Evolutionary conservation across 23 tunicate genomes (phyloP).

Genomic region (Ascidia mentula): DNA sequence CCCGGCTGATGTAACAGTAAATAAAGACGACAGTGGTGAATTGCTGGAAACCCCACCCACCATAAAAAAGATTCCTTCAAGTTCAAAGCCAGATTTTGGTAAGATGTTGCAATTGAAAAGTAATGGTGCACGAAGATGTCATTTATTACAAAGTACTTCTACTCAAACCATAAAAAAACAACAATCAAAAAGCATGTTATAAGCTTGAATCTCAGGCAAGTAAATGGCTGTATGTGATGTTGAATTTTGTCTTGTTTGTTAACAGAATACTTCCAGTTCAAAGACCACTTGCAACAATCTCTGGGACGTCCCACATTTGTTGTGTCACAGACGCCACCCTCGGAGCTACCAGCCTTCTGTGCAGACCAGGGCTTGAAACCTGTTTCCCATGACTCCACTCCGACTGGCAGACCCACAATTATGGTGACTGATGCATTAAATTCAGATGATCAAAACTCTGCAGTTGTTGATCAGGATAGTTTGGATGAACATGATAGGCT

Average conservation of each 20-base stretch:
- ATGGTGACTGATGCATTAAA: not conserved
- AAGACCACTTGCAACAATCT: not conserved
- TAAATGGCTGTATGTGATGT: too few relatives aligned
- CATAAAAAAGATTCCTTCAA: not conserved
- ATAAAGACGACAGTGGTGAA: not conserved
- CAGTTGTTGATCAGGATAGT: not conserved
- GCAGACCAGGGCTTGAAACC: not conserved
- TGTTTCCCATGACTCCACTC: not conserved
- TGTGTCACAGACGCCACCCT: not conserved
- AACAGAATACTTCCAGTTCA: not conserved
- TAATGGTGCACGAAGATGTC: too few relatives aligned
- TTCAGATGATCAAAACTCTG: not conserved
- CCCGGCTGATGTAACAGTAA: not conserved
- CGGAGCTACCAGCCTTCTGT: not conserved
- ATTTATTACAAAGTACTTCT: too few relatives aligned
- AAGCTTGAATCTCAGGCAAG: too few relatives aligned
- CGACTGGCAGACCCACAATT: not conserved
- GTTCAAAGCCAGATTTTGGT: not conserved
- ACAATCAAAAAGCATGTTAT: too few relatives aligned
- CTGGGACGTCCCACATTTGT: not conserved
- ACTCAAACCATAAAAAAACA: too few relatives aligned
- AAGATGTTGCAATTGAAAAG: too few relatives aligned
- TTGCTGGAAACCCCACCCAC: not conserved
- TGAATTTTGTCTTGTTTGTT: not conserved
- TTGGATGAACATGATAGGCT: not conserved